A percentile compares a stretch with the other conserved stretches of the same genome.
Conservation (phyloP, 2,797 vertebrate species). For the Sebastes iracundus region DNA sequence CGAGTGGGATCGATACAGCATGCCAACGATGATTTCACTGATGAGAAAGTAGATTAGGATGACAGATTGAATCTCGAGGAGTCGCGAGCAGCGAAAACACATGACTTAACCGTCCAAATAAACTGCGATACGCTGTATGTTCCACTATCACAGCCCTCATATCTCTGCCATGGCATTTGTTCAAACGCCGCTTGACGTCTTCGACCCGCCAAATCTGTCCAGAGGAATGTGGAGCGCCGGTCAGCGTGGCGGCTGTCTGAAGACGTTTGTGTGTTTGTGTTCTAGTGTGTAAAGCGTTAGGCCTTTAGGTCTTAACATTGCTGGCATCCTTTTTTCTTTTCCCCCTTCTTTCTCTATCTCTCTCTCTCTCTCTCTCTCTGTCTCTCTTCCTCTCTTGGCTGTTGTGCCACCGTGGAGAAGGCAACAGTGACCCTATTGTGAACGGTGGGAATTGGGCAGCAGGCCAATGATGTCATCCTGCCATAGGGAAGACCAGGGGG, state of each 20-base stretch:
- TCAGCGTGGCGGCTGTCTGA: conserved; percentile 42
- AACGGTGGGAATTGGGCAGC: conserved; percentile 79
- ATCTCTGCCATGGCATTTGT: conserved; percentile 37
- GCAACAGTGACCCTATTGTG: conserved; percentile 80
- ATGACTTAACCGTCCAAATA: conserved; percentile 59
- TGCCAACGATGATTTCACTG: conserved; percentile 59
- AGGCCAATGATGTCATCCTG: conserved; percentile 82
- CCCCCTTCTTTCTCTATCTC: conserved; percentile 11
- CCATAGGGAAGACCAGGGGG: conserved; percentile 73
- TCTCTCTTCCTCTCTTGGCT: conserved; percentile 63
- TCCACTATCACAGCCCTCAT: conserved; percentile 37
- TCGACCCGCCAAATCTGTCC: conserved; percentile 28
- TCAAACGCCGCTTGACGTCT: conserved; percentile 49
- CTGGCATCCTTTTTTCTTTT: conserved; percentile 39
- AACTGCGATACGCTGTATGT: conserved; percentile 44
- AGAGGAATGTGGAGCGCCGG: conserved; percentile 43
- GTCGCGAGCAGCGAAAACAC: conserved; percentile 50
- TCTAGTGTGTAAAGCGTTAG: conserved; percentile 20
- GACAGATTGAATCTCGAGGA: conserved; percentile 51
- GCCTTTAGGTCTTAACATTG: conserved; percentile 51
- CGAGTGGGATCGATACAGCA: conserved; percentile 19
- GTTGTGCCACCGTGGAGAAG: conserved; percentile 67
- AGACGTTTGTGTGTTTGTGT: conserved; percentile 45
- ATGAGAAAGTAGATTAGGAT: conserved; percentile 59
- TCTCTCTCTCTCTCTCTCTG: conserved; percentile 25